Evolutionary conservation across 2,797 vertebrate species (phyloP).

Genomic region (Nothura maculosa): DNA sequence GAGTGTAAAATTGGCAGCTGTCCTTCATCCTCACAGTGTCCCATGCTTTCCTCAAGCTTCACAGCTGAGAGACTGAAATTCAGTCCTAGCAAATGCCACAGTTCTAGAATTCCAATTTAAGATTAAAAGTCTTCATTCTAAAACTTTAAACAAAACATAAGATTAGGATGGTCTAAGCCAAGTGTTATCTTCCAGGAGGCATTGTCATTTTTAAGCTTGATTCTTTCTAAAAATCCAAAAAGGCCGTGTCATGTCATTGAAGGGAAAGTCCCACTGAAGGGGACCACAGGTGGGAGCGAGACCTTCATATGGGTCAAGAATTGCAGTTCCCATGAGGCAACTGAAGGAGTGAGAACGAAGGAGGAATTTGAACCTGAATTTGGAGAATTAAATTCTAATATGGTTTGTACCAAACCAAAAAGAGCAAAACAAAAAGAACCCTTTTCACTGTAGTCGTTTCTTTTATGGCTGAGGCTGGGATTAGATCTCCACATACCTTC

Average conservation of each 20-base stretch:
- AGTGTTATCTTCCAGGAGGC: neutral
- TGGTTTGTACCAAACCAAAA: neutral
- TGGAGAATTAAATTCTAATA: neutral
- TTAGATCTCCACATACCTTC: neutral
- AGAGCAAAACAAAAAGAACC: neutral
- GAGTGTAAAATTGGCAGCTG: neutral
- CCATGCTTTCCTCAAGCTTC: neutral
- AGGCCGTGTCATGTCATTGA: neutral
- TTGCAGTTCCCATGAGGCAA: neutral
- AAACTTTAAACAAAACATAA: neutral
- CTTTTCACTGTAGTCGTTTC: accelerated
- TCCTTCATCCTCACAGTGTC: neutral
- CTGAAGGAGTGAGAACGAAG: neutral
- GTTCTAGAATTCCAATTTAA: neutral
- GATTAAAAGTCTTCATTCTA: neutral
- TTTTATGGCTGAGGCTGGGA: neutral
- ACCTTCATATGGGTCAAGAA: neutral
- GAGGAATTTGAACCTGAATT: neutral
- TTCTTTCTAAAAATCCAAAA: neutral
- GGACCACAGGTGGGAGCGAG: neutral
- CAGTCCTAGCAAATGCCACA: neutral
- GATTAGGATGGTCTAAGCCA: neutral
- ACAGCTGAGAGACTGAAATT: neutral
- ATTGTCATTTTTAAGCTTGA: neutral
- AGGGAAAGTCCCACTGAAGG: neutral